phyloP scores from a whole-genome alignment of 2,797 vertebrate genomes.

The Vultur gryphus region DNA sequence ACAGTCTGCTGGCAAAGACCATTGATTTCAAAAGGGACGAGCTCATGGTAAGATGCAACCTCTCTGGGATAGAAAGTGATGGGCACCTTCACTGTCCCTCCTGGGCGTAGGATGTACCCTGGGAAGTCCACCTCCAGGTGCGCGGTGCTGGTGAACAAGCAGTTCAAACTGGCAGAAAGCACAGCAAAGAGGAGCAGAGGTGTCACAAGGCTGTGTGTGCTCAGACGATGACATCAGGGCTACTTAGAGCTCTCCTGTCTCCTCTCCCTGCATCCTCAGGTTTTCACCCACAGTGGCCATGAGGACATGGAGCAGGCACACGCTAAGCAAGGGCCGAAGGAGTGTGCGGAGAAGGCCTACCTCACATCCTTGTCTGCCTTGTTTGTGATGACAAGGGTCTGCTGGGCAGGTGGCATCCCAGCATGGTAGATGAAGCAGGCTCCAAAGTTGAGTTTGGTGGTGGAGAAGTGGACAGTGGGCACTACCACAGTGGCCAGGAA shows the following conservation, averaged over 20 bases:
- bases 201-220: not conserved
- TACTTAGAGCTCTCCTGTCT: not conserved
- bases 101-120: conserved; percentile 71
- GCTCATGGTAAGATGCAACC: conserved; percentile 74
- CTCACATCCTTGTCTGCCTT: conserved; percentile 75
- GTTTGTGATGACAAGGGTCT: conserved; percentile 80
- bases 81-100: conserved; percentile 71
- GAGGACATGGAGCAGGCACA: accelerated
- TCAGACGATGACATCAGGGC: not conserved
- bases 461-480: conserved; percentile 83
- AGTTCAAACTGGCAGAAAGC: conserved; percentile 74
- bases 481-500: conserved; percentile 73
- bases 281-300: not conserved
- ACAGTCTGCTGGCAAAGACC: conserved; percentile 73
- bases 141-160: conserved; percentile 76
- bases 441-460: conserved; percentile 85
- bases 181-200: not conserved
- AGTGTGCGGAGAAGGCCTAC: not conserved
- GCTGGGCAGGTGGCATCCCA: conserved; percentile 75
- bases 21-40: conserved; percentile 82
- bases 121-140: conserved; percentile 77
- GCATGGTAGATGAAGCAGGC: conserved; percentile 77
- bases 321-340: not conserved
- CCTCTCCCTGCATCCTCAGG: not conserved
- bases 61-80: conserved; percentile 84